Evolutionary conservation across 2,113 vertebrate genomes (phyloP).

Genomic region (Globicephala melas): DNA sequence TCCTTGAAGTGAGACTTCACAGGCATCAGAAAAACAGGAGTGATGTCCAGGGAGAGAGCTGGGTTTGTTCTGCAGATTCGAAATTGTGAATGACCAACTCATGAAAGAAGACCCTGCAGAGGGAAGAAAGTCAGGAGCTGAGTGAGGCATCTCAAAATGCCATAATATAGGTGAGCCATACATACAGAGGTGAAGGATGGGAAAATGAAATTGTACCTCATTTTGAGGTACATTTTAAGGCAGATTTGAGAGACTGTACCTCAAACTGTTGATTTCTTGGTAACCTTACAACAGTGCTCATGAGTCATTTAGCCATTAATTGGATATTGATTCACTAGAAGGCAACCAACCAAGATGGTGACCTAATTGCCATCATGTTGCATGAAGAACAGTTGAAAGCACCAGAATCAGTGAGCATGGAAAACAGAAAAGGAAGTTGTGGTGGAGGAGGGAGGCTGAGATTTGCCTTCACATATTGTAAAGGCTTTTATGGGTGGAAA

Average conservation of each 20-base stretch:
- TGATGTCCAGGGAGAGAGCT: neutral
- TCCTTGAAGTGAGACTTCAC: neutral
- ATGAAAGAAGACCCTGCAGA: neutral
- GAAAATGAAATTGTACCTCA: neutral
- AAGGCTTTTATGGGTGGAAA: neutral
- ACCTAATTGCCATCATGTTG: constrained; percentile 23
- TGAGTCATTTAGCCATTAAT: neutral
- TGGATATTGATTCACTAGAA: neutral
- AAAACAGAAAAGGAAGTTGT: neutral
- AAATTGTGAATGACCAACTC: neutral
- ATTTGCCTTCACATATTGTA: neutral
- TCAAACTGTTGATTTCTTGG: neutral
- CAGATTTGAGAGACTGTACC: neutral
- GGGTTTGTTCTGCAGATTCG: neutral
- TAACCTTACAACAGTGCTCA: neutral
- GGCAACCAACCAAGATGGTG: neutral
- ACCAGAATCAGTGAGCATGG: neutral
- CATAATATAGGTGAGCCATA: neutral
- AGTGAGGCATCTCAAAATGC: neutral
- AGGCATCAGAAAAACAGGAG: neutral
- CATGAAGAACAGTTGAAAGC: constrained; percentile 7
- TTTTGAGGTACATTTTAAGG: neutral
- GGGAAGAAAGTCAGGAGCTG: neutral
- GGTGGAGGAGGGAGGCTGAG: neutral
- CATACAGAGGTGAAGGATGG: neutral